Evolutionary conservation across 2,888 invertebrate genomes (phyloP), one percentile per base, ranked within the genome.

Genomic region (Apodemia zela): DNA sequence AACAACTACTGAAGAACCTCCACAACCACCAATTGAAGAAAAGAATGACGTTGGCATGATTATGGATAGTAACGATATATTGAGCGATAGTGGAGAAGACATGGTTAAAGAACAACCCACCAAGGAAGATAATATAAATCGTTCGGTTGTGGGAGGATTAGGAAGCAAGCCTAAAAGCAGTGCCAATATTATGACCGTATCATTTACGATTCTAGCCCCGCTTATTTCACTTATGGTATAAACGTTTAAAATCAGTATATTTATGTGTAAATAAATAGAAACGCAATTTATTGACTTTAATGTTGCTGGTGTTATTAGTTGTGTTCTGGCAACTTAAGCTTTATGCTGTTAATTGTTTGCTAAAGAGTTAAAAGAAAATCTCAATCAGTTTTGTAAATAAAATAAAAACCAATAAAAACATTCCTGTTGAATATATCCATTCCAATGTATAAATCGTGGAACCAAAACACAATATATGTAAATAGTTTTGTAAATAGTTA

Each of bases 1-100:
- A 8, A 93, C 93, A 2, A 93, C 93, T 8, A 90, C 93, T 45
- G 84, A 86, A 63, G 80, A 89, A 13, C 91, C 93, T 6, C 92
- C 92, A 60, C 91, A 91, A 59, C 91, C 92, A 60, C 93, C 93
- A 42, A 82, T 83, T 64, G 88, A 92, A 15, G 87, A 85, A 67
- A 87, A 86, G 67, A 86, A 87, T 63, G 87, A 86, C 47, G 84
- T 87, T 47, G 84, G 88, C 4, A 84, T 73, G 73, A 73, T 73
- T 47, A 83, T 85, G 66, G 83, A 83, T 59, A 82, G 78, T 63
- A 79, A 79, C 64, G 82, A 82, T 57, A 78, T 86, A 70, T 72
- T 81, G 67, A 82, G 80, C 29, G 85, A 87, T 65, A 85, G 84
- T 66, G 76, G 82, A 33, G 87, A 87, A 69, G 82, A 73, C 38